Evolutionary conservation across 2,888 invertebrate species (phyloP).

Genomic region (Scaptomyza parva): DNA sequence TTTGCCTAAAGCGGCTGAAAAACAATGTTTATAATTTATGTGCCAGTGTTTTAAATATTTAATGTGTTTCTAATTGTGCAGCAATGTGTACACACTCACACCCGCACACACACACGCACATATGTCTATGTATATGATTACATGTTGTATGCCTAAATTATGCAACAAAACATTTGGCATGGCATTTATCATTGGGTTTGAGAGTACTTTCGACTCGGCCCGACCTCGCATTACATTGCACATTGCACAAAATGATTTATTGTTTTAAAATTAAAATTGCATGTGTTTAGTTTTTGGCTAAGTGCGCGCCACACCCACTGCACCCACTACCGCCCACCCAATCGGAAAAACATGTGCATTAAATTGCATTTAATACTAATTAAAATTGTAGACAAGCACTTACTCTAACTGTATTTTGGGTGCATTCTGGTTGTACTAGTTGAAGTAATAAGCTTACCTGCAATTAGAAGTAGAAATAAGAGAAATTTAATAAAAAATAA

Average conservation of each 20-base stretch:
- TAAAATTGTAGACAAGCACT: conserved; percentile 74
- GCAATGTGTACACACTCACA: conserved; percentile 38
- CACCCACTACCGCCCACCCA: no score
- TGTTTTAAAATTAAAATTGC: conserved; percentile 64
- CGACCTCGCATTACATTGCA: conserved; percentile 14
- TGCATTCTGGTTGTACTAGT: conserved; percentile 14
- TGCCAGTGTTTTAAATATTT: conserved; percentile 66
- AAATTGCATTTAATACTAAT: conserved; percentile 71
- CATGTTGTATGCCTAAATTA: conserved; percentile 36
- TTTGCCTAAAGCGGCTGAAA: conserved; percentile 43
- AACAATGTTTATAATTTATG: conserved; percentile 53
- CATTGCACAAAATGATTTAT: conserved; percentile 71
- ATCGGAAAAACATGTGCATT: conserved; percentile 44
- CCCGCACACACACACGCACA: conserved; percentile 3
- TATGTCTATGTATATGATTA: conserved; percentile 2
- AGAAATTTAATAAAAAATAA: conserved; percentile 35
- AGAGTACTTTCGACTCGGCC: not conserved
- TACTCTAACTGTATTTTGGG: conserved; percentile 54
- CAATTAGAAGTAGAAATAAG: conserved; percentile 74
- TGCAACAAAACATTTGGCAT: conserved; percentile 54
- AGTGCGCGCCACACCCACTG: no score
- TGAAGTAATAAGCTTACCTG: conserved; percentile 71
- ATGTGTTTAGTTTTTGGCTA: conserved; percentile 44
- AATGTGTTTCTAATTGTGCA: conserved; percentile 74
- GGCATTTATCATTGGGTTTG: conserved; percentile 12